Base-by-base conservation (phyloP, 2,797 vertebrate species). In the Notoglanidium macrostoma region DNA sequence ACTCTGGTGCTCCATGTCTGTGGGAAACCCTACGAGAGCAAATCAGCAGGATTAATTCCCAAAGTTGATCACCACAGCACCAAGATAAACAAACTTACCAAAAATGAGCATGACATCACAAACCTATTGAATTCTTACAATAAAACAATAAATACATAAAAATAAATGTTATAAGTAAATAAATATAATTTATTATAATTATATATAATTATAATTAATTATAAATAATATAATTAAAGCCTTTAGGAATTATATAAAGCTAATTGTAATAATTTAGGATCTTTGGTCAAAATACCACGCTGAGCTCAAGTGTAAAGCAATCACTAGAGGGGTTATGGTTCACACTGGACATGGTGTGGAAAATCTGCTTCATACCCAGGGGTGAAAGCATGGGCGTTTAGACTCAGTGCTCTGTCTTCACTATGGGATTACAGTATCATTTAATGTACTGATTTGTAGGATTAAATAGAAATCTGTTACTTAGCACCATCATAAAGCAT, bases 11-110 rank as follows among this genome's bases (percentile, higher is more conserved):
- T 82, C 44, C 72, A 79, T 76, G 57, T 72, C 46, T 74, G 85
- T 49, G 76, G 74, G 54, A 86, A 86, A 80, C 70, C 85, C 80
- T 82, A n/a, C 44, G 23, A 84, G 44, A 49, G 40, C 68, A 84
- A 84, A 84, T 87, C 59, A 86, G 67, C n/a, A 86, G 67, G 12
- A 32, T 79, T 86, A 74, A 86, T 81, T 73, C 85, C 74, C 79
- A 14, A 68, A 68, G 55, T 32, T 79, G 65, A 65, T 76, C 55
- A 84, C 63, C 32, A 63, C 55, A 51, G 74, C 51, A 79, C 11
- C 68, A 74, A 72, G 85, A 84, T 46, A 83, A 86, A 86, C 87
- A 85, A 54, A 44, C 57, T 67, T 67, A 74, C 10, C 44, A 70
- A 29, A 67, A 12, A 44, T 77, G 49, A 68, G 21, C 54, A 74